These are phyloP conservation scores for Cephus pygmeus DNA, from an alignment of 2,888 invertebrate genomes.

Conservation along the genomic window DNA sequence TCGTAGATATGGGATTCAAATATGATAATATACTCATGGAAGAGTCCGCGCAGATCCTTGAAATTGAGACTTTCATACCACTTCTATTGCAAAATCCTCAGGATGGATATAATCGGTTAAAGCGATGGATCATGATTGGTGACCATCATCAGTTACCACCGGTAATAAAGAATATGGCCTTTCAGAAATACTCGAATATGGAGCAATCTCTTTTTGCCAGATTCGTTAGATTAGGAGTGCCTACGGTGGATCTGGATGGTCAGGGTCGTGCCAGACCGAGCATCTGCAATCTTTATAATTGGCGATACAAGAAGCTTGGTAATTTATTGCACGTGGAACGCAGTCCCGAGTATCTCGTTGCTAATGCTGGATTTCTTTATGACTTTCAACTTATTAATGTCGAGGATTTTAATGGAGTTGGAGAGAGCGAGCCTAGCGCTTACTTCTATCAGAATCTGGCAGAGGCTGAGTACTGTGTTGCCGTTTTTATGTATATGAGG, in stretches of 20 bases:
- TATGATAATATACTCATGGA: constrained; percentile 99
- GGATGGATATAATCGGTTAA: constrained; percentile 94
- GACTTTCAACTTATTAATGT: constrained; percentile 98
- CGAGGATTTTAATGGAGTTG: constrained; percentile 94
- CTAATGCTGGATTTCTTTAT: constrained; percentile 92
- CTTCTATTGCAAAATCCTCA: constrained; percentile 97
- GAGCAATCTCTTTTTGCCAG: constrained; percentile 98
- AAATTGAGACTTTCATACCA: constrained; percentile 99
- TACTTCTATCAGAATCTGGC: constrained; percentile 97
- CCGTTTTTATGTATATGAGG: constrained; percentile 98
- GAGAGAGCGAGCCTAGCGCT: constrained; percentile 97
- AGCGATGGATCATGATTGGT: constrained; percentile 99
- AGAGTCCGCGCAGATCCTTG: constrained; percentile 98
- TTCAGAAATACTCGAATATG: constrained; percentile 99
- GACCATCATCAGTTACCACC: constrained; percentile 99
- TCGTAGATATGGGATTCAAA: constrained; percentile 95
- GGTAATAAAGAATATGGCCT: constrained; percentile 99
- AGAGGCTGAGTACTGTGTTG: constrained; percentile 95
- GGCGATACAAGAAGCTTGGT: constrained; percentile 96
- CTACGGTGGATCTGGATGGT: constrained; percentile 96
- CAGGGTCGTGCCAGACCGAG: constrained; percentile 95
- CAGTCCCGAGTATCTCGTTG: constrained; percentile 85
- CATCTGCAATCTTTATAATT: constrained; percentile 93
- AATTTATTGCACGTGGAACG: constrained; percentile 90
- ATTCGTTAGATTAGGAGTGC: constrained; percentile 95